Percentiles rank a stretch among this genome's conserved stretches.
Conservation (phyloP, 2,113 vertebrate species). For the Synodontis membranacea region DNA sequence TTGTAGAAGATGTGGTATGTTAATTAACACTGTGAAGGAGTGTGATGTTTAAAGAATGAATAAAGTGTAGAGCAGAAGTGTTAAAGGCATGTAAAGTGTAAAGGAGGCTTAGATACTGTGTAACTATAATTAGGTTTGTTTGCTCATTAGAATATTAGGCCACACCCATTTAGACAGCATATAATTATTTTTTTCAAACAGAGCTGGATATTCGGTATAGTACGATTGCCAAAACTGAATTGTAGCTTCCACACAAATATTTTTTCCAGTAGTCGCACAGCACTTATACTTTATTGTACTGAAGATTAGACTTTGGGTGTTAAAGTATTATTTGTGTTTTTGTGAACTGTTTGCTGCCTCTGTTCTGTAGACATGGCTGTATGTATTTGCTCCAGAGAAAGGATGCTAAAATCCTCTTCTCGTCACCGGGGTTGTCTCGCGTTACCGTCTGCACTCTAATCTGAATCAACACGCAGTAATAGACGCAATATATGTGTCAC, state of each 20-base stretch:
- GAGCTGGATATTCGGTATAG: not conserved
- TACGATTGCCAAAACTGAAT: not conserved
- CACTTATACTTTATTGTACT: not conserved
- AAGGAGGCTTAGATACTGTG: not conserved
- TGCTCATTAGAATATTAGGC: not conserved
- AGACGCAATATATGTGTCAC: conserved; percentile 31
- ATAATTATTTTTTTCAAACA: not conserved
- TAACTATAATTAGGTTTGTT: not conserved
- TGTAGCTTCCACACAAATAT: not conserved
- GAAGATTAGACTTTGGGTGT: not conserved
- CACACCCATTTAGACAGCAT: not conserved
- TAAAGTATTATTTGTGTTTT: not conserved
- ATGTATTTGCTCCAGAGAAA: not conserved
- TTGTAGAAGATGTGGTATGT: not conserved
- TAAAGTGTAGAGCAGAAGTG: not conserved
- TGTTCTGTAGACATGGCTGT: not conserved
- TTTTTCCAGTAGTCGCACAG: not conserved
- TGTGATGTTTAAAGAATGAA: not conserved
- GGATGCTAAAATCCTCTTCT: not conserved
- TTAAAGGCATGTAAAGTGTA: not conserved
- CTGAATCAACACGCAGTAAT: conserved; percentile 33
- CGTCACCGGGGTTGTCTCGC: not conserved
- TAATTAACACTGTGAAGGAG: too few species aligned
- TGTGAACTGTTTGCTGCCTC: not conserved
- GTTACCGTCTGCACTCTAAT: conserved; percentile 9